Base-by-base conservation (phyloP, 2,797 vertebrate species). In the Alauda arvensis region DNA sequence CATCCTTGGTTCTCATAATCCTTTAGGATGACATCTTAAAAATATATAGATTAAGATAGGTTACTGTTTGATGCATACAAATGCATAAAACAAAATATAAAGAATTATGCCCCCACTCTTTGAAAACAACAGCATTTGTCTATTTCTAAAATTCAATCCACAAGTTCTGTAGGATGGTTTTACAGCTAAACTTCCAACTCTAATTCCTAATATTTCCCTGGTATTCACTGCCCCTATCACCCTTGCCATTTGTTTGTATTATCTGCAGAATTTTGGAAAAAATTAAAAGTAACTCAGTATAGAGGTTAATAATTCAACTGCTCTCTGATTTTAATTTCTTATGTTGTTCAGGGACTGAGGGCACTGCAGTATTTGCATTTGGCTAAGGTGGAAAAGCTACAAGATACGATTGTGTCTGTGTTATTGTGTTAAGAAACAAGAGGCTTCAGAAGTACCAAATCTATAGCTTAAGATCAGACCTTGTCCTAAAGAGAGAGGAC, bases 391-490 rank as follows among this genome's bases (percentile, higher is more conserved):
- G 34, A 87, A 39, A 53, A 77, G 29, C 20, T 37, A 66, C 16
- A 57, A 45, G 55, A 20, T 21, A 43, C 0, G 0, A 8, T 4
- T 66, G 28, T n/a, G 56, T 19, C 18, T 18, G n/a, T 63, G 28
- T 18, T 39, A 34, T 33, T 43, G 25, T 42, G 10, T 25, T 78
- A 51, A n/a, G 56, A 25, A 31, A 51, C 2, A 1, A 43, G 21
- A 31, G 45, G 51, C 57, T 80, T 55, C 81, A 43, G 56, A 87
- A 74, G 72, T 33, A 67, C 16, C n/a, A 77, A 31, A 53, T 28
- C 55, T 71, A 11, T 4, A 60, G 26, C 21, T 88, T 17, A 40
- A 55, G 26, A 23, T 57, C 46, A 51, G 45, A 28, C 8, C 3
- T n/a, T 33, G 34, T 69, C n/a, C 52, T 45, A 46, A 20, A 56